phyloP scores from a whole-genome alignment of 2,797 vertebrate species.

The Spinus olivaceus region DNA sequence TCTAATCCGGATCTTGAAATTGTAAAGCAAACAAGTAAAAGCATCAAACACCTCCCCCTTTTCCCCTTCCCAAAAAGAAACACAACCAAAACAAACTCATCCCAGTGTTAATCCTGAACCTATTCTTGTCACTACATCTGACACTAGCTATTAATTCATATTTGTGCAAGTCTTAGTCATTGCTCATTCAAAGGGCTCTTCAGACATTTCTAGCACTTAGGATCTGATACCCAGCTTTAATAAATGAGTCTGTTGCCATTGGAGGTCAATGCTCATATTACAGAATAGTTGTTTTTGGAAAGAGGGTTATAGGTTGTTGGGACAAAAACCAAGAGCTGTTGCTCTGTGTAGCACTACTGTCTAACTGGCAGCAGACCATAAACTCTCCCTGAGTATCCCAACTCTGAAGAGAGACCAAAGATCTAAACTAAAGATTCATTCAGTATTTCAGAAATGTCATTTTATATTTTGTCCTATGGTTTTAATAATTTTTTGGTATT shows the following conservation, averaged over 20 bases:
- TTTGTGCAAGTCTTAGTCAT: not conserved
- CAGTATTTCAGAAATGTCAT: not conserved
- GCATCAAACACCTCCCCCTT: not conserved
- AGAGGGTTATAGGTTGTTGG: not conserved
- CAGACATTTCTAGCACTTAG: not conserved
- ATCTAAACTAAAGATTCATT: not conserved
- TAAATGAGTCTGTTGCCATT: not conserved
- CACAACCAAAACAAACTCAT: not conserved
- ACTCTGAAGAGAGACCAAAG: not conserved
- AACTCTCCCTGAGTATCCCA: not conserved
- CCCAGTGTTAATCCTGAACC: not conserved
- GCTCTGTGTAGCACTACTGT: not conserved
- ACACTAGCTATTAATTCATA: not conserved
- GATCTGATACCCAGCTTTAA: not conserved
- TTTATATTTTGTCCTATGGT: not conserved
- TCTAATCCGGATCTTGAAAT: not conserved
- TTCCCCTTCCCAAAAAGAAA: not conserved
- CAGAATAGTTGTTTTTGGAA: not conserved
- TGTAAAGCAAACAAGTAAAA: not conserved
- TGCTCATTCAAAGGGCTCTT: not conserved
- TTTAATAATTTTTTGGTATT: not conserved
- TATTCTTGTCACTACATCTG: not conserved
- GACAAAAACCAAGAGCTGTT: not conserved
- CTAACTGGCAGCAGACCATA: not conserved
- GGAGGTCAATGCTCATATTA: not conserved